Evolutionary conservation across 2,888 invertebrate species (phyloP), one percentile per base, ranked within the genome.

Genomic region (Globia sparganii): DNA sequence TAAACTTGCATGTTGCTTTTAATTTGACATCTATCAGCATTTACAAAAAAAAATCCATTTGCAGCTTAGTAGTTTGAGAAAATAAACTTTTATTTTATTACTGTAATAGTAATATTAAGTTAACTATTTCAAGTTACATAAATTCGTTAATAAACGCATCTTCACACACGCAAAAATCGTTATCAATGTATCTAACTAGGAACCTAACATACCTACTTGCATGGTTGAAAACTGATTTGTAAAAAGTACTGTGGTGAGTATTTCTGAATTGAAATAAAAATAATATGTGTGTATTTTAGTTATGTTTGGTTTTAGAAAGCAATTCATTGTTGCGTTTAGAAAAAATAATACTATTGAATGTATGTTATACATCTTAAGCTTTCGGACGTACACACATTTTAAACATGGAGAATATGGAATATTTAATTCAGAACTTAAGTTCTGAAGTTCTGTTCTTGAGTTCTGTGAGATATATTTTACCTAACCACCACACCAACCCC

Each of bases 151-250:
- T 31, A 53, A 37, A 61, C 18, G 34, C 53, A 73, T 73, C 81
- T 72, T 73, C 81, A 80, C 61, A 62, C 40, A 4, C 21, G n/a
- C 21, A n/a, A 1, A 61, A 68, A 59, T 31, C 4, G 6, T 49
- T 49, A 49, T 21, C 21, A 49, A 49, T 6, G 21, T 21, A 21
- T 6, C 40, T 40, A 37, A 37, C 6, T 37, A 46, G 4, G 18
- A 5, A 21, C 6, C 21, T 49, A 49, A 49, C 2, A 21, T 49
- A 49, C 8, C 4, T 49, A 21, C 15, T 13, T 43, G 8, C 21
- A 21, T 15, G 6, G 15, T 64, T 43, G 25, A 1, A 58, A 58
- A 78, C 13, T 31, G 4, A 46, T 79, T 49, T 31, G 13, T 25
- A 2, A n/a, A n/a, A 40, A 4, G 1, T 37, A 40, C n/a, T 40